Evolutionary conservation across 2,113 vertebrate species (phyloP).

Genomic region (Amia ocellicauda): DNA sequence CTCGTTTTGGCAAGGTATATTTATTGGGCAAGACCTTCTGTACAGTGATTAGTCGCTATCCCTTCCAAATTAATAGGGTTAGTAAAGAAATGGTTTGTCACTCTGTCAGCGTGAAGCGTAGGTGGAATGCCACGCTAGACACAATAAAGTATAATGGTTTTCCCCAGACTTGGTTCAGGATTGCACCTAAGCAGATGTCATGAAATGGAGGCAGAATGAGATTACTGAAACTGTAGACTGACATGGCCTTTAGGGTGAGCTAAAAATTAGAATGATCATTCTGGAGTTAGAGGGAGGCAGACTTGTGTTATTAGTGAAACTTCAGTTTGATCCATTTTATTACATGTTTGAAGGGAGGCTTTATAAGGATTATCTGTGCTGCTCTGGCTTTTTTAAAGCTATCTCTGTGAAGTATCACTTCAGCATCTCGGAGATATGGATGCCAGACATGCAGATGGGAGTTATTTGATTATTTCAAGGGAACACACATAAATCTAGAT

Average conservation of each 20-base stretch:
- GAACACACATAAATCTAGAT: too few relatives aligned
- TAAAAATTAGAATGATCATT: background rate
- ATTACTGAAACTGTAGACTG: background rate
- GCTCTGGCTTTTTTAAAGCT: background rate
- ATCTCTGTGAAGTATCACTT: background rate
- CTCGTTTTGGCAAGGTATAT: too few relatives aligned
- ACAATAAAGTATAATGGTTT: background rate
- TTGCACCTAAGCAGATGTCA: background rate
- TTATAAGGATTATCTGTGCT: background rate
- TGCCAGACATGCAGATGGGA: background rate
- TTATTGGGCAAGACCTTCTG: too few relatives aligned
- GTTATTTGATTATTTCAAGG: conserved; percentile 9
- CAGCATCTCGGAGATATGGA: background rate
- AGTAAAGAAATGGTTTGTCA: too few relatives aligned
- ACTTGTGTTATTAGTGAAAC: background rate
- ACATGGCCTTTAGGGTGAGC: background rate
- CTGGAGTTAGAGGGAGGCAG: background rate
- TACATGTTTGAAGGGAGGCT: conserved; percentile 1
- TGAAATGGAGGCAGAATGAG: background rate
- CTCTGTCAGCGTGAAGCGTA: too few relatives aligned
- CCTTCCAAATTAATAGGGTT: too few relatives aligned
- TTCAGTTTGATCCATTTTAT: background rate
- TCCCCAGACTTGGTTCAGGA: background rate
- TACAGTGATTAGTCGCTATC: too few relatives aligned
- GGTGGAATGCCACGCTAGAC: too few relatives aligned